Evolutionary conservation across 2,888 invertebrate genomes (phyloP).

Genomic region (Mycalesis mineus): DNA sequence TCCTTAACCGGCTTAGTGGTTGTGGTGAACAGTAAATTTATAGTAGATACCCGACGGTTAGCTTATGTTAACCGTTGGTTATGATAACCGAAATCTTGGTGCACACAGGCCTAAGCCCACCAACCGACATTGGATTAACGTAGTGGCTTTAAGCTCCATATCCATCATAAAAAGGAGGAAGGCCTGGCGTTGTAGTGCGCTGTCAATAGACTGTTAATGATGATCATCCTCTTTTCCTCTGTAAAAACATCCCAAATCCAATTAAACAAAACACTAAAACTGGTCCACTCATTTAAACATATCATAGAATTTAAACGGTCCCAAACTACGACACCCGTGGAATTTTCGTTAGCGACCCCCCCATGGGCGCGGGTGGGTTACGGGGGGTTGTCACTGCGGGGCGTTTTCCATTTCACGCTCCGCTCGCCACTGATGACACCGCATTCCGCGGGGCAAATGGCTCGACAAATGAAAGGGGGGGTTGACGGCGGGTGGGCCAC

Average conservation of each 20-base stretch:
- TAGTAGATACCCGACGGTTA: no score
- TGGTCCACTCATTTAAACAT: constrained; percentile 46
- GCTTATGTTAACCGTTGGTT: no score
- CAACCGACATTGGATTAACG: no score
- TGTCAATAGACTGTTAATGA: no score
- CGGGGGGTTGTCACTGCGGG: constrained; percentile 61
- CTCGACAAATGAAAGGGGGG: constrained; percentile 68
- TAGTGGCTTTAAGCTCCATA: no score
- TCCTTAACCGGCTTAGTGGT: no score
- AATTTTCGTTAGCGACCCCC: constrained; percentile 65
- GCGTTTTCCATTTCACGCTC: constrained; percentile 78
- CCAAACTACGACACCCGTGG: constrained; percentile 28
- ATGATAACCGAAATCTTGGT: no score
- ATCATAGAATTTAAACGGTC: constrained; percentile 28
- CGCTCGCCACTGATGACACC: constrained; percentile 73
- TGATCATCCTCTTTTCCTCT: no score
- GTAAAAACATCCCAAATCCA: constrained; percentile 1
- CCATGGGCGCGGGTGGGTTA: constrained; percentile 33
- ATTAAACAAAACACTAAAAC: constrained; percentile 19
- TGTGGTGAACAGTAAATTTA: no score
- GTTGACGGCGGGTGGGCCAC: constrained; percentile 50
- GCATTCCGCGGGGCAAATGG: constrained; percentile 75
- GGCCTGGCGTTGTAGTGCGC: no score
- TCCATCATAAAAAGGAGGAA: no score
- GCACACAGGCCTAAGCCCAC: no score